Conservation (phyloP, 1,140 invertebrate genomes). For the Ganaspis sp. region DNA sequence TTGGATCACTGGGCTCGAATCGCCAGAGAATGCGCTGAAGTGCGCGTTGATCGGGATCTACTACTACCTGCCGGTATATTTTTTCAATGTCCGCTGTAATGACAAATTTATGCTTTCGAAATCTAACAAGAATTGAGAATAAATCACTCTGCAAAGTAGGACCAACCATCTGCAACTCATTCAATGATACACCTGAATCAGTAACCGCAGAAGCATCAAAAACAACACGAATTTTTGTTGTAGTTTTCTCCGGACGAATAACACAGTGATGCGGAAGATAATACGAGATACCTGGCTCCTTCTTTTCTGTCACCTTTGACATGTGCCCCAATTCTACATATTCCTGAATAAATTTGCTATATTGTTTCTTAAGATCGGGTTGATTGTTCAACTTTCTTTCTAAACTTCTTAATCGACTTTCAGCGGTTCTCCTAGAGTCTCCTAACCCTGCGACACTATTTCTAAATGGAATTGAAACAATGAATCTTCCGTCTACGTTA, state of each 20-base stretch:
- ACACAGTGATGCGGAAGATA: conserved; percentile 16
- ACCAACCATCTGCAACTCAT: not conserved
- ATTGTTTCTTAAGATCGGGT: not conserved
- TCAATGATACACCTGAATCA: not conserved
- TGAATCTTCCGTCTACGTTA: not conserved
- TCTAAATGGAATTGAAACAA: not conserved
- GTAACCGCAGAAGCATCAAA: not conserved
- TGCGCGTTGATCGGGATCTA: no score
- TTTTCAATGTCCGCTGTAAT: no score
- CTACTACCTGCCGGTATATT: no score
- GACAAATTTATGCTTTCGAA: no score
- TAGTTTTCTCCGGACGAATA: not conserved
- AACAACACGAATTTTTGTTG: conserved; percentile 2
- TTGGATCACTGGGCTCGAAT: no score
- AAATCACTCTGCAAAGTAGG: no score
- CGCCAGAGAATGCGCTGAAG: no score
- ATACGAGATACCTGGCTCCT: not conserved
- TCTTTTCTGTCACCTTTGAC: not conserved
- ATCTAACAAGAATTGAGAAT: no score
- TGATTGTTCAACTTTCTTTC: not conserved
- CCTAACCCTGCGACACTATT: not conserved
- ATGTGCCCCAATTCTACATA: conserved; percentile 19
- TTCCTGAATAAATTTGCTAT: not conserved
- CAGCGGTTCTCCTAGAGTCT: not conserved
- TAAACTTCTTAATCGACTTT: not conserved